A percentile compares a stretch with the other conserved stretches of the same genome.
Conservation (phyloP, 1,140 invertebrate genomes). For the Lordiphosa collinella region DNA sequence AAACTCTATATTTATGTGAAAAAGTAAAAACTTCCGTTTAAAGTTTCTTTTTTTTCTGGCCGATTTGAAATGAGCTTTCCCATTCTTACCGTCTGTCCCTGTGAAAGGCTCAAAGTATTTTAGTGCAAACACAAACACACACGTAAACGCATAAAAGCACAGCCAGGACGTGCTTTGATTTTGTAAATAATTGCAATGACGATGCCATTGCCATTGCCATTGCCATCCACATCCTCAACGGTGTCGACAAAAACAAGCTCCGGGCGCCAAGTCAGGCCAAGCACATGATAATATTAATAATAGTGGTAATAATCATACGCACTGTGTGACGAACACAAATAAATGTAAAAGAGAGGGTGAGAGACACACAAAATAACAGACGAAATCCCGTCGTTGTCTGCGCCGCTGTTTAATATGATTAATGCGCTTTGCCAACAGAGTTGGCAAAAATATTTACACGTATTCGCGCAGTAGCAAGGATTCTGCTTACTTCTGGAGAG, state of each 20-base stretch:
- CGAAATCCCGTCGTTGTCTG: slow-evolving; percentile 28
- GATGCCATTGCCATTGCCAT: slow-evolving; percentile 34
- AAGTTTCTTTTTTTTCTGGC: slow-evolving; percentile 2
- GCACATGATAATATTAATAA: slow-evolving; percentile 77
- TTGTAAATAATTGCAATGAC: slow-evolving; percentile 75
- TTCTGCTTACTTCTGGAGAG: slow-evolving; percentile 1
- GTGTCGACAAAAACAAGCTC: slow-evolving; percentile 31
- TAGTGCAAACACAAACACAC: slow-evolving; percentile 37
- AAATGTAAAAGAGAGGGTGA: neutral
- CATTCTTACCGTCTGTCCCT: slow-evolving; percentile 17
- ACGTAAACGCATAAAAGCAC: slow-evolving; percentile 71
- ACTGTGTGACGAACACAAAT: slow-evolving; percentile 55
- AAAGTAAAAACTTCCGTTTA: slow-evolving; percentile 10
- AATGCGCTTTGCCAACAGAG: slow-evolving; percentile 45
- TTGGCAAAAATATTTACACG: slow-evolving; percentile 68
- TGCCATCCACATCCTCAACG: slow-evolving; percentile 12
- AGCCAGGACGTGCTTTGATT: slow-evolving; percentile 72
- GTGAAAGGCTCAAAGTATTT: slow-evolving; percentile 63
- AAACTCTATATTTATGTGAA: neutral
- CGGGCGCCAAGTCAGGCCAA: slow-evolving; percentile 29
- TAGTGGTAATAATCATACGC: slow-evolving; percentile 77
- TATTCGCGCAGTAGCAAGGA: slow-evolving; percentile 23
- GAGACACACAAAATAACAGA: slow-evolving; percentile 15
- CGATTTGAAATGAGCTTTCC: slow-evolving; percentile 8
- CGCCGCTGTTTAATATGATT: slow-evolving; percentile 67